These are phyloP conservation scores for Nemotelus nigrinus DNA, from an alignment of 2,888 invertebrate genomes.

Conservation along the genomic window DNA sequence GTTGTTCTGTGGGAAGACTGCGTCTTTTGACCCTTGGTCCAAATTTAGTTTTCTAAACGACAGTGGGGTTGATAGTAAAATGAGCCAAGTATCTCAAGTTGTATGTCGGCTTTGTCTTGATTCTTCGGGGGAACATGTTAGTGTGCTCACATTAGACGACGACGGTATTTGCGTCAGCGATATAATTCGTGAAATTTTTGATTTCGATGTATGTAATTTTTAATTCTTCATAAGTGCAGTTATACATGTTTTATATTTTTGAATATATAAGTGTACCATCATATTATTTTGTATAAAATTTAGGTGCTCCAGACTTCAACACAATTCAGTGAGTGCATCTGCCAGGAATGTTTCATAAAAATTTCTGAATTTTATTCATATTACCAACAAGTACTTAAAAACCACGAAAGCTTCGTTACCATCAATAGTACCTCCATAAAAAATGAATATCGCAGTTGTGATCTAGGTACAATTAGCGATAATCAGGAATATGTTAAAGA, in stretches of 20 bases:
- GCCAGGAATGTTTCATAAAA: slow-evolving; percentile 22
- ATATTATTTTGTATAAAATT: not conserved
- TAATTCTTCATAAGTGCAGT: not conserved
- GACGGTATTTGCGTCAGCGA: not conserved
- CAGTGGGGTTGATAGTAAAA: not conserved
- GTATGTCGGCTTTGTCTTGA: slow-evolving; percentile 18
- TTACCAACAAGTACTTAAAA: slow-evolving; percentile 20
- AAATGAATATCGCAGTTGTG: not conserved
- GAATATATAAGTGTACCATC: not conserved
- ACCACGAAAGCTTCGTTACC: slow-evolving; percentile 8
- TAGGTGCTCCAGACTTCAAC: not conserved
- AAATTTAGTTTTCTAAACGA: not conserved
- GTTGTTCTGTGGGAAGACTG: no score
- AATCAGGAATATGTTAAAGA: not conserved
- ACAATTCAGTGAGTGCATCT: not conserved
- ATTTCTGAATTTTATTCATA: slow-evolving; percentile 26
- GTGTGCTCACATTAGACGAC: slow-evolving; percentile 10
- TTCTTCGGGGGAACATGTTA: not conserved
- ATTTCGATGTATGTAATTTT: slow-evolving; percentile 29
- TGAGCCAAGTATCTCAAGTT: not conserved
- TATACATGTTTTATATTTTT: not conserved
- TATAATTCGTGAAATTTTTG: not conserved
- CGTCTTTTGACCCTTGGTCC: no score
- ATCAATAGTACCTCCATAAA: not conserved
- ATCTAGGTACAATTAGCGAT: not conserved